Percentiles rank a stretch among this genome's conserved stretches.
Evolutionary conservation across 23 tunicate genomes (phyloP).

Genomic region (Trididemnum nubilum): DNA sequence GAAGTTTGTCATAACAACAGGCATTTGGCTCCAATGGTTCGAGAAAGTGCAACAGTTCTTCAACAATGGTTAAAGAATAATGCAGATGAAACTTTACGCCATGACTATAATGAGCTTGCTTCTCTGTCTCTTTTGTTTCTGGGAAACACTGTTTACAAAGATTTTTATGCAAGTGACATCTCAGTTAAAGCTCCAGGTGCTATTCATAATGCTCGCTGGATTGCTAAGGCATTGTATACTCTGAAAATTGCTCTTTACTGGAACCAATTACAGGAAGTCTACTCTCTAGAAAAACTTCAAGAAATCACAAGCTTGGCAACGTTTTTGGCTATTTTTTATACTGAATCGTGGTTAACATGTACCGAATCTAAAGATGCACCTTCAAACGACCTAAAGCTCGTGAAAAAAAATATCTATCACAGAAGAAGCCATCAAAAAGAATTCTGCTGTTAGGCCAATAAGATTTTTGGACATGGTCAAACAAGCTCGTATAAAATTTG

Average conservation of each 20-base stretch:
- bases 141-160: background rate
- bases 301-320: background rate
- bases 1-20: background rate
- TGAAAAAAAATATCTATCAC: background rate
- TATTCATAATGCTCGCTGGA: background rate
- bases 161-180: too few relatives aligned
- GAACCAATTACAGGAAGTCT: background rate
- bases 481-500: background rate
- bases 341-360: background rate
- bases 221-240: background rate
- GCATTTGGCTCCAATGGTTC: background rate
- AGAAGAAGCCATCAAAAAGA: background rate
- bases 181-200: background rate
- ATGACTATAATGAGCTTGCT: background rate
- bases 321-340: background rate
- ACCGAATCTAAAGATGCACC: background rate
- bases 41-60: background rate
- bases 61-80: background rate
- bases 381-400: background rate
- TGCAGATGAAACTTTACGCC: background rate
- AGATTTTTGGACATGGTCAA: background rate
- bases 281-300: background rate
- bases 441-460: background rate
- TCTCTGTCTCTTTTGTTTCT: background rate
- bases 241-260: background rate